A percentile compares a stretch with the other conserved stretches of the same genome.
Evolutionary conservation across 1,140 invertebrate species (phyloP).

Genomic region (Homarus americanus): DNA sequence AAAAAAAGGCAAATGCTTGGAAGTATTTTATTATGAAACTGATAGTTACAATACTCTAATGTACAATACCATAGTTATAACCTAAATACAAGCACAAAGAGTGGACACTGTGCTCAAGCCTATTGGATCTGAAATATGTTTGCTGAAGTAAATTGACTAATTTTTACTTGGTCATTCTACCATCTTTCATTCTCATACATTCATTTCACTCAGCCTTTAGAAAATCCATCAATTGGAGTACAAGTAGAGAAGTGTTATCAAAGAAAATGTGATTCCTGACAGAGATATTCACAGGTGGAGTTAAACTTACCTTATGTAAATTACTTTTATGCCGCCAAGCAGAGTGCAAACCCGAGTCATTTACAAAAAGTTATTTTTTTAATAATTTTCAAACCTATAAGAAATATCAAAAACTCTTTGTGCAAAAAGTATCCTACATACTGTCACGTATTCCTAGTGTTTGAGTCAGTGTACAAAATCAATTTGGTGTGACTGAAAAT

Average conservation of each 20-base stretch:
- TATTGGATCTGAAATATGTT: constrained; percentile 62
- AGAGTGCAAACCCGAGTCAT: background rate
- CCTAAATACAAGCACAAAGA: constrained; percentile 70
- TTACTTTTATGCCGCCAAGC: background rate
- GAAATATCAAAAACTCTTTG: too few relatives aligned
- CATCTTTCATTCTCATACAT: constrained; percentile 12
- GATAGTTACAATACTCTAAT: constrained; percentile 71
- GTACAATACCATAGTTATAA: constrained; percentile 68
- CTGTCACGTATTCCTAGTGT: too few relatives aligned
- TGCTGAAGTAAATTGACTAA: constrained; percentile 50
- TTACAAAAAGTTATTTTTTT: background rate
- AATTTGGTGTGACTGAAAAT: too few relatives aligned
- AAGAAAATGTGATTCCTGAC: constrained; percentile 66
- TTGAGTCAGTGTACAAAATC: too few relatives aligned
- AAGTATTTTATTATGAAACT: constrained; percentile 72
- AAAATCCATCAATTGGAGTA: constrained; percentile 30
- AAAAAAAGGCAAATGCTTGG: constrained; percentile 18
- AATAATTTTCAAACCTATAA: too few relatives aligned
- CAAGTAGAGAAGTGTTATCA: constrained; percentile 26
- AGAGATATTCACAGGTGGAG: constrained; percentile 52
- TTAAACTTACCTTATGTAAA: background rate
- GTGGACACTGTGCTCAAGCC: constrained; percentile 69
- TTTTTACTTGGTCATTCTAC: constrained; percentile 41
- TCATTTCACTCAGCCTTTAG: constrained; percentile 46
- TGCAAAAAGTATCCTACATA: too few relatives aligned